Evolutionary conservation across 2,797 vertebrate species (phyloP).

Genomic region (Tokudaia muenninki): DNA sequence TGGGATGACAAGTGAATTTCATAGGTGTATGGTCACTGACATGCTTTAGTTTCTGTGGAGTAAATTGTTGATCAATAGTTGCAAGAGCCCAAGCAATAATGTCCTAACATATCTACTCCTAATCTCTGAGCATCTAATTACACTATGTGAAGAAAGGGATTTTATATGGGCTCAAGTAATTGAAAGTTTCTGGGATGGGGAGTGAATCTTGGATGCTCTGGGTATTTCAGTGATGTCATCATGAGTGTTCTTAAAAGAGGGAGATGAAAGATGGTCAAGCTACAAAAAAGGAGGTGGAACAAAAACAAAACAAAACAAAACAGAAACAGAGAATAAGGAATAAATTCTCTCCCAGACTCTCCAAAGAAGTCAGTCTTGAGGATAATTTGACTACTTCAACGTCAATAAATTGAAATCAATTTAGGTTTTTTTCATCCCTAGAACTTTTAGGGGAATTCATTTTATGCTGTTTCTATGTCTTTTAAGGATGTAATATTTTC

Average conservation of each 20-base stretch:
- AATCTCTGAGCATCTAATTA: neutral
- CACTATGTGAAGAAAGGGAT: neutral
- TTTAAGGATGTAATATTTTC: neutral
- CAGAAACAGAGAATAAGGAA: neutral
- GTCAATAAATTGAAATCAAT: neutral
- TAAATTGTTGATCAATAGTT: neutral
- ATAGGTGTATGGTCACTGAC: neutral
- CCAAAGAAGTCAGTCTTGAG: neutral
- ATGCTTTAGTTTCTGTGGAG: neutral
- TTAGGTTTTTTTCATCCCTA: neutral
- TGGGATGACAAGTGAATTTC: neutral
- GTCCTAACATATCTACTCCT: neutral
- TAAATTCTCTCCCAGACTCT: neutral
- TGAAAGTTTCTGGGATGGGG: neutral
- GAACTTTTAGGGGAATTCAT: neutral
- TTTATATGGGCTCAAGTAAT: neutral
- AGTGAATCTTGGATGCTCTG: neutral
- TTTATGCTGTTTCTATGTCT: neutral
- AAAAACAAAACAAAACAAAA: neutral
- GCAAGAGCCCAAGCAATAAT: neutral
- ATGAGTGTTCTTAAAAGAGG: neutral
- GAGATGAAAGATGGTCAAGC: rapidly evolving
- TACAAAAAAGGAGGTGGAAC: neutral
- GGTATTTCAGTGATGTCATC: neutral
- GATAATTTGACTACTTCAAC: neutral